Evolutionary conservation across 2,888 invertebrate genomes (phyloP).

Genomic region (Linyphia triangularis): DNA sequence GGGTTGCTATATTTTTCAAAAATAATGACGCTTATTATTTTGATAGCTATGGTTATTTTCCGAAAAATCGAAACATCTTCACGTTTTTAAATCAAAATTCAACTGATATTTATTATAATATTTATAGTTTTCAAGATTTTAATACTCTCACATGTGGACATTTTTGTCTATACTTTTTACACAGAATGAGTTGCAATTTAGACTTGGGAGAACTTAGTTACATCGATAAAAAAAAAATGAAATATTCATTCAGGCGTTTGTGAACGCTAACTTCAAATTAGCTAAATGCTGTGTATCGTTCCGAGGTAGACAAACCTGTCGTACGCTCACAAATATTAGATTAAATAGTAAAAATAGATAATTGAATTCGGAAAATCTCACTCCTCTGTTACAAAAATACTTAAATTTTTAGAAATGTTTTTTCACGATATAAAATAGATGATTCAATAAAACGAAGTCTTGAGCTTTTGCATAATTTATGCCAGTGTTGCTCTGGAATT

Average conservation of each 20-base stretch:
- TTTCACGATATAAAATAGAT: no score
- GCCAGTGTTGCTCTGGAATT: no score
- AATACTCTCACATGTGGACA: slow-evolving; percentile 14
- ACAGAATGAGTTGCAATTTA: neutral
- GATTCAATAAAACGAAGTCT: no score
- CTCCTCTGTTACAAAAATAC: no score
- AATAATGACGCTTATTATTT: neutral
- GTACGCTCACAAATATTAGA: no score
- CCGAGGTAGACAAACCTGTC: no score
- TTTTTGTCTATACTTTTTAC: slow-evolving; percentile 28
- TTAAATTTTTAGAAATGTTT: no score
- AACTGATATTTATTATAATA: neutral
- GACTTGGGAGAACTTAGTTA: neutral
- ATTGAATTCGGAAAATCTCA: no score
- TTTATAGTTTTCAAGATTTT: neutral
- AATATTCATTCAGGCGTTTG: neutral
- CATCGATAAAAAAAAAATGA: neutral
- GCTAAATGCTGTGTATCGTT: neutral
- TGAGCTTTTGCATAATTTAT: no score
- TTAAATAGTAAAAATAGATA: no score
- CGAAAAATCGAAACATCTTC: neutral
- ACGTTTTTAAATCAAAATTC: slow-evolving; percentile 10
- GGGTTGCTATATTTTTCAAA: slow-evolving; percentile 35
- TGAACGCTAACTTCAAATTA: neutral
- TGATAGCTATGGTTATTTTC: slow-evolving; percentile 33